Base-by-base conservation (phyloP, 2,888 invertebrate species). In the Aphodius sticticus region DNA sequence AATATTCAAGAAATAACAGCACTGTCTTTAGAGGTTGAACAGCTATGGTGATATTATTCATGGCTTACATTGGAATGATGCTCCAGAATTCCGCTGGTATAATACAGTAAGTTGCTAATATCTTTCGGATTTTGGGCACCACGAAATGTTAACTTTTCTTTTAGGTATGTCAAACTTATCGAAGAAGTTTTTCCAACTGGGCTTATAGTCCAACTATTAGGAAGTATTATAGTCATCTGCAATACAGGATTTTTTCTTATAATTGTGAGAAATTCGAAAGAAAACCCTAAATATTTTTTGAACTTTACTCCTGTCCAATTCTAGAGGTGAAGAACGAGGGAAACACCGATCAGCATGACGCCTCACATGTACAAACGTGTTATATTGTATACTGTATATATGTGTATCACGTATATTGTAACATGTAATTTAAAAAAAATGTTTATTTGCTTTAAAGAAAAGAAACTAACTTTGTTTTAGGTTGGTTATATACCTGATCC, bases 141-240 rank as follows among this genome's bases (percentile, higher is more conserved):
- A 71, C 26, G 12, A 37, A 0, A n/a, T n/a, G 16, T 53, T 26
- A 38, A 16, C 16, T 12, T 72, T 80, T 84, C 84, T 70, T 26
- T 26, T 77, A 85, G 85, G 16, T 83, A 84, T 69, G 79, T 85
- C 9, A 77, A 81, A 38, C 72, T 76, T 53, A 81, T 86, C 9
- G 85, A 86, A 80, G 38, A 82, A 6, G 82, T 83, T 4, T 86
- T 79, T 83, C 83, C 83, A 6, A 78, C 81, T 16, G 83, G 83
- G 12, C 83, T 84, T 74, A 77, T 86, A 14, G 79, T 81, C 3
- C 85, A 85, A 78, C 85, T 83, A 80, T 36, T 85, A 69, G 83
- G 83, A n/a, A 86, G 85, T 77, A 83, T 83, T 70, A 79, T 82
- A 7, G 84, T 84, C 12, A 85, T 86, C 80, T 86, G 86, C 77